Percentiles rank a stretch among this genome's conserved stretches.
Evolutionary conservation across 2,113 vertebrate species (phyloP).

Genomic region (Pelmatolapia mariae): DNA sequence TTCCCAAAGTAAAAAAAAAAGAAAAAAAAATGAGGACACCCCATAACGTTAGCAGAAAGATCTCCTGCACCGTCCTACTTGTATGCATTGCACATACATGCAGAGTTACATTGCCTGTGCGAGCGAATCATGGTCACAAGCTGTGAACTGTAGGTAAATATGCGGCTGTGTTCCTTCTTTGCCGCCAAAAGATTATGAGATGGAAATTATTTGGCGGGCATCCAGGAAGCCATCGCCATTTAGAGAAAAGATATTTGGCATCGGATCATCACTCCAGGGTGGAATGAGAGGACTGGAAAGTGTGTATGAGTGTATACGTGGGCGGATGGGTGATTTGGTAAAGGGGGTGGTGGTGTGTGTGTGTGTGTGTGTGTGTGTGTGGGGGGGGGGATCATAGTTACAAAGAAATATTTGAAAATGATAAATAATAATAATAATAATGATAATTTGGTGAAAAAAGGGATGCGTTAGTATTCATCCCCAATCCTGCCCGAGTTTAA

Average conservation of each 20-base stretch:
- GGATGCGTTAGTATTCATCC: neutral
- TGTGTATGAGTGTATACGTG: neutral
- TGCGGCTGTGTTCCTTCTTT: slow-evolving; percentile 62
- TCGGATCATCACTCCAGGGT: slow-evolving; percentile 56
- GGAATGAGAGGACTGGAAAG: slow-evolving; percentile 54
- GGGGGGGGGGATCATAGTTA: neutral
- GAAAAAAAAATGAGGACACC: neutral
- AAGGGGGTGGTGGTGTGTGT: neutral
- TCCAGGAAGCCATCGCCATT: slow-evolving; percentile 62
- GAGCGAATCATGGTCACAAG: slow-evolving; percentile 56
- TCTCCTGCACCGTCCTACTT: neutral
- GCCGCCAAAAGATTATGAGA: slow-evolving; percentile 67
- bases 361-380: too few species aligned
- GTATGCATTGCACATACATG: slow-evolving; percentile 3
- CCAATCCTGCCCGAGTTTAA: neutral
- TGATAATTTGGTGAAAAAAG: neutral
- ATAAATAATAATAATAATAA: neutral
- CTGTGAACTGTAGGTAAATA: slow-evolving; percentile 72
- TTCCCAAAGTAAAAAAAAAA: fast-evolving
- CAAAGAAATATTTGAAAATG: slow-evolving; percentile 1
- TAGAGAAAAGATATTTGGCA: slow-evolving; percentile 66
- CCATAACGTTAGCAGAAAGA: neutral
- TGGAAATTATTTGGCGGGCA: slow-evolving; percentile 69
- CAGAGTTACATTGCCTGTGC: neutral
- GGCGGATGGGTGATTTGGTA: neutral